Percentiles rank a stretch among this genome's conserved stretches.
phyloP scores from a whole-genome alignment of 2,888 invertebrate species.

The Agrilus biguttatus region DNA sequence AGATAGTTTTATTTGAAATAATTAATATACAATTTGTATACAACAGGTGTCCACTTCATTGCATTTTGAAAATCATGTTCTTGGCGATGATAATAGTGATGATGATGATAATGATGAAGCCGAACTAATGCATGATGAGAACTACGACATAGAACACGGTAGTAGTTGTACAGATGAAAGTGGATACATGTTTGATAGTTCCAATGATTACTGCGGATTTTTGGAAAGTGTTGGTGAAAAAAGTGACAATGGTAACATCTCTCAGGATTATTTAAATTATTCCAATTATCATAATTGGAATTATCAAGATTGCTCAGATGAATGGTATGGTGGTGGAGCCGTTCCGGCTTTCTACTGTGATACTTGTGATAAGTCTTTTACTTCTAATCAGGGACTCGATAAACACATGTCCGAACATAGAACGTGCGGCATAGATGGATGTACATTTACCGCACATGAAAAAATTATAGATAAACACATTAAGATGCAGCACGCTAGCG shows the following conservation, averaged over 20 bases:
- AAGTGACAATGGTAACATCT: too few species aligned
- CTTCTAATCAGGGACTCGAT: conserved; percentile 39
- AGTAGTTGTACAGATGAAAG: too few species aligned
- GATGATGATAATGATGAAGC: background rate
- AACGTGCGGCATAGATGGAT: conserved; percentile 68
- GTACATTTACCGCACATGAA: conserved; percentile 63
- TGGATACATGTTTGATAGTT: background rate
- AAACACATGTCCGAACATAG: conserved; percentile 62
- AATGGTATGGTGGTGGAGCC: conserved; percentile 13
- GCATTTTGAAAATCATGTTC: too few species aligned
- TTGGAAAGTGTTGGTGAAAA: background rate
- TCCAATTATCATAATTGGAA: conserved; percentile 6
- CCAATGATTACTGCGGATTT: background rate
- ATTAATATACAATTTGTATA: too few species aligned
- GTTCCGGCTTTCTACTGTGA: conserved; percentile 46
- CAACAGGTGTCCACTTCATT: too few species aligned
- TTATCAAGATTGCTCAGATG: conserved; percentile 15
- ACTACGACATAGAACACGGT: too few species aligned
- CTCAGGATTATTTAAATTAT: too few species aligned
- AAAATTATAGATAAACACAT: conserved; percentile 70
- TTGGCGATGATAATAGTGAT: background rate
- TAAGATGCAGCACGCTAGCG: conserved; percentile 70
- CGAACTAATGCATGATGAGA: background rate
- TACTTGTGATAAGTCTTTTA: conserved; percentile 68
- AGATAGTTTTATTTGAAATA: too few species aligned